Evolutionary conservation across 2,888 invertebrate species (phyloP).

Genomic region (Tetheella fluctuosa): DNA sequence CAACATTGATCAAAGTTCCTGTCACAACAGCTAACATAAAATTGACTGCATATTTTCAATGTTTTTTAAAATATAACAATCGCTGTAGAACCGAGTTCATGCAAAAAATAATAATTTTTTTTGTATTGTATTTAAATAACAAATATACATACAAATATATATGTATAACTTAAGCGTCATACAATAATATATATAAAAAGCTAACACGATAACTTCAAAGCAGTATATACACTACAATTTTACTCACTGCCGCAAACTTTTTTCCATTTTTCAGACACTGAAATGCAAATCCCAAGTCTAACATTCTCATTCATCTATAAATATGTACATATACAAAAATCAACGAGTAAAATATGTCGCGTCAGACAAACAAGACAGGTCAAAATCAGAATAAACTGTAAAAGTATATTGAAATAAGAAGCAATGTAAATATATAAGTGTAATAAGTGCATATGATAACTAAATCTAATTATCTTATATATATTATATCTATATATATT

Average conservation of each 20-base stretch:
- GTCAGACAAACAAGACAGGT: slow-evolving; percentile 30
- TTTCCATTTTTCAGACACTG: slow-evolving; percentile 83
- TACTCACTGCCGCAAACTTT: slow-evolving; percentile 83
- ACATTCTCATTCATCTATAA: slow-evolving; percentile 68
- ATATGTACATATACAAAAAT: slow-evolving; percentile 32
- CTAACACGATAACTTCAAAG: slow-evolving; percentile 48
- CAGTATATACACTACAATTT: slow-evolving; percentile 69
- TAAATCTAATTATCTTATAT: neutral
- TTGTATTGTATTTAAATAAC: neutral
- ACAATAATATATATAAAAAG: slow-evolving; percentile 26
- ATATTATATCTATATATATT: neutral
- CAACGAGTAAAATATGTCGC: slow-evolving; percentile 39
- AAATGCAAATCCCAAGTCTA: slow-evolving; percentile 78
- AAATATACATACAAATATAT: slow-evolving; percentile 7
- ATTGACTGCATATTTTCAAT: neutral
- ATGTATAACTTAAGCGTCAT: slow-evolving; percentile 21
- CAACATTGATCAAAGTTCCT: neutral
- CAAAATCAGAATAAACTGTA: slow-evolving; percentile 25
- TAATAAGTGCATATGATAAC: slow-evolving; percentile 4
- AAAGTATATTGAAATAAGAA: slow-evolving; percentile 19
- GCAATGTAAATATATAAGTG: slow-evolving; percentile 3
- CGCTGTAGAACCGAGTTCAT: neutral
- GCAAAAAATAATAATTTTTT: neutral
- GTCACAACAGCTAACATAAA: neutral
- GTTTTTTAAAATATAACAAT: neutral